Evolutionary conservation across 2,797 vertebrate species (phyloP).

Genomic region (Sebastes diaconus): DNA sequence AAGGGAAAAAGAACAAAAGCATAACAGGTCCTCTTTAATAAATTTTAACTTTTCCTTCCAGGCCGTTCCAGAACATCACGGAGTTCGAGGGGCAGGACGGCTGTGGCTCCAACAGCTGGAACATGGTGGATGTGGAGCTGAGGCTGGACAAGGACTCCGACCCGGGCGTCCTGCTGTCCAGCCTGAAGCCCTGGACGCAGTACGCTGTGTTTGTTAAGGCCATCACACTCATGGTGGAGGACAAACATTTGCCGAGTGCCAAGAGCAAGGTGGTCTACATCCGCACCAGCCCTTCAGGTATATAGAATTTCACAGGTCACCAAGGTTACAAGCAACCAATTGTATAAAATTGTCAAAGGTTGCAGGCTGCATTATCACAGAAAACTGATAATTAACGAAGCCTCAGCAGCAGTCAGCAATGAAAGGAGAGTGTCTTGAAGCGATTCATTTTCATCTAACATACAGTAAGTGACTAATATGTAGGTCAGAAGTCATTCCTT

Average conservation of each 20-base stretch:
- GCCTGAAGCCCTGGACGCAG: conserved; percentile 95
- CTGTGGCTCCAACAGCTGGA: conserved; percentile 99
- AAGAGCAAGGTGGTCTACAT: conserved; percentile 97
- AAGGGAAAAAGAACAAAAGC: too few relatives aligned
- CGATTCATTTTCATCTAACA: too few relatives aligned
- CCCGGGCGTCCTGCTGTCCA: conserved; percentile 89
- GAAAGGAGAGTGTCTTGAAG: background rate
- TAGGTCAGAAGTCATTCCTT: background rate
- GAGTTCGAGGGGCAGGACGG: conserved; percentile 97
- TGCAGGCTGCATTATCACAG: background rate
- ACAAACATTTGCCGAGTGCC: conserved; percentile 90
- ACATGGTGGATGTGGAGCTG: conserved; percentile 95
- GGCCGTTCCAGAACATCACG: conserved; percentile 93
- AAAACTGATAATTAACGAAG: background rate
- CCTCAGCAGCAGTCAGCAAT: background rate
- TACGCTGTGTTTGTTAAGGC: conserved; percentile 97
- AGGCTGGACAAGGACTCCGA: conserved; percentile 87
- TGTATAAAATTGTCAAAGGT: background rate
- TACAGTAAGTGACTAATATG: background rate
- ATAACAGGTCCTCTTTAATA: too few relatives aligned
- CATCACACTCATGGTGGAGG: conserved; percentile 92
- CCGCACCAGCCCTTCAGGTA: conserved; percentile 90
- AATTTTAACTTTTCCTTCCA: conserved; percentile 49
- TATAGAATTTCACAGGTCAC: background rate
- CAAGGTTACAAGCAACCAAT: background rate